Evolutionary conservation across 2,797 vertebrate genomes (phyloP).

Genomic region (Nothura maculosa): DNA sequence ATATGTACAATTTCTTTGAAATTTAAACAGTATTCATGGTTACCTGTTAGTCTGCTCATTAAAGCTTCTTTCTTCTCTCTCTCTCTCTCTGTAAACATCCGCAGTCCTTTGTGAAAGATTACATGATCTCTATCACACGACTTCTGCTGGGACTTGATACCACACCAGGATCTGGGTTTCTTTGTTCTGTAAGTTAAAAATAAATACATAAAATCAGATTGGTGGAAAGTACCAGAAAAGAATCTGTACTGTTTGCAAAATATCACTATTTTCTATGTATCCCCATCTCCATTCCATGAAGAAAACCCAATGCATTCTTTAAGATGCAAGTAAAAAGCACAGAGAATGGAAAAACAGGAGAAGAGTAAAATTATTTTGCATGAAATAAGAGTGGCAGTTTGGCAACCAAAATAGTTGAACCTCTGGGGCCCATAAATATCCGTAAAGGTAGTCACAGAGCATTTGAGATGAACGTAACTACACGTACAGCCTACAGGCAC

Average conservation of each 20-base stretch:
- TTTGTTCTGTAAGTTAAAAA: slow-evolving; percentile 86
- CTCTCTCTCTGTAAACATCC: slow-evolving; percentile 53
- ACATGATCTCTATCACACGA: slow-evolving; percentile 90
- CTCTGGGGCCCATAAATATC: background rate
- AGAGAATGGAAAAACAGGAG: background rate
- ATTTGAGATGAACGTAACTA: background rate
- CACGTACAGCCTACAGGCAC: background rate
- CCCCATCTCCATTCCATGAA: rapidly evolving
- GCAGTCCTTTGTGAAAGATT: slow-evolving; percentile 92
- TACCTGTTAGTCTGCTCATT: slow-evolving; percentile 15
- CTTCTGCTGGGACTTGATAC: slow-evolving; percentile 89
- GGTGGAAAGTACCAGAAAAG: background rate
- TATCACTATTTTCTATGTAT: background rate
- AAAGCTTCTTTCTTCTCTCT: slow-evolving; percentile 34
- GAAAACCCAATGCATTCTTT: background rate
- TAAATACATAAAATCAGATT: background rate
- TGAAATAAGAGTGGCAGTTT: background rate
- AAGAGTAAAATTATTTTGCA: background rate
- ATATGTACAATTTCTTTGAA: background rate
- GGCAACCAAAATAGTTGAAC: background rate
- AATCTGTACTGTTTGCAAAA: background rate
- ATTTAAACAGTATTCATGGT: background rate
- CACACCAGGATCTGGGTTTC: slow-evolving; percentile 88
- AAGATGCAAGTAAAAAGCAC: background rate
- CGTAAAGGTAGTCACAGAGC: background rate